Evolutionary conservation across 92 coral and sea anemone genomes (phyloP).

Genomic region (Parazoanthus darwini): DNA sequence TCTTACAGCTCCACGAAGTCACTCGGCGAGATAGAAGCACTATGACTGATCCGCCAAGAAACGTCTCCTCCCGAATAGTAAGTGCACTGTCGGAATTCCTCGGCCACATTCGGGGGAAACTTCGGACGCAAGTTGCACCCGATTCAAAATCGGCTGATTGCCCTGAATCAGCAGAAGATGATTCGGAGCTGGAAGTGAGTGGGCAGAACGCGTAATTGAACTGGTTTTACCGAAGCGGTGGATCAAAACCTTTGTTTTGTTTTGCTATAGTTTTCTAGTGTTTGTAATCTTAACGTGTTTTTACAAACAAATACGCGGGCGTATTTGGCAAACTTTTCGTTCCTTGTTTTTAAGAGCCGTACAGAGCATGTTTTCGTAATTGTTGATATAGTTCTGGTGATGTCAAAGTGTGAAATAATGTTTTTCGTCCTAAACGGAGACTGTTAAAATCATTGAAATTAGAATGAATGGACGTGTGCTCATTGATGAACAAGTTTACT

Average conservation of each 20-base stretch:
- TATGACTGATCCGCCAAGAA: conserved; percentile 10
- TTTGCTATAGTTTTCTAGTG: background rate
- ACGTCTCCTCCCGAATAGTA: background rate
- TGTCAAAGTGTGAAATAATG: background rate
- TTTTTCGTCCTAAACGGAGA: background rate
- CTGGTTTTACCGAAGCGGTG: background rate
- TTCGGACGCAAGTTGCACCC: conserved; percentile 16
- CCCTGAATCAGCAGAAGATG: conserved; percentile 2
- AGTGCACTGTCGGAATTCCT: conserved; percentile 23
- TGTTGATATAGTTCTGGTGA: background rate
- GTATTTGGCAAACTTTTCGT: background rate
- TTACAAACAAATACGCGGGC: background rate
- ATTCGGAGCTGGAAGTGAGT: background rate
- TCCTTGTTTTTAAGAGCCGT: background rate
- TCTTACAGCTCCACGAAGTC: background rate
- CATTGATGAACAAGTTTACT: too few relatives aligned
- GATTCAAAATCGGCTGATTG: background rate
- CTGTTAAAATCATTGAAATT: background rate
- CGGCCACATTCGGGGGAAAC: conserved; percentile 7
- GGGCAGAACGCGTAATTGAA: background rate
- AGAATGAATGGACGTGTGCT: background rate
- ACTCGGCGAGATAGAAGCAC: conserved; percentile 20
- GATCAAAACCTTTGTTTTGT: background rate
- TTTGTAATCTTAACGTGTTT: background rate
- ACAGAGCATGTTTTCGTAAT: background rate